Base-by-base conservation (phyloP, 2,888 invertebrate genomes). In the Hirtodrosophila trivittata region DNA sequence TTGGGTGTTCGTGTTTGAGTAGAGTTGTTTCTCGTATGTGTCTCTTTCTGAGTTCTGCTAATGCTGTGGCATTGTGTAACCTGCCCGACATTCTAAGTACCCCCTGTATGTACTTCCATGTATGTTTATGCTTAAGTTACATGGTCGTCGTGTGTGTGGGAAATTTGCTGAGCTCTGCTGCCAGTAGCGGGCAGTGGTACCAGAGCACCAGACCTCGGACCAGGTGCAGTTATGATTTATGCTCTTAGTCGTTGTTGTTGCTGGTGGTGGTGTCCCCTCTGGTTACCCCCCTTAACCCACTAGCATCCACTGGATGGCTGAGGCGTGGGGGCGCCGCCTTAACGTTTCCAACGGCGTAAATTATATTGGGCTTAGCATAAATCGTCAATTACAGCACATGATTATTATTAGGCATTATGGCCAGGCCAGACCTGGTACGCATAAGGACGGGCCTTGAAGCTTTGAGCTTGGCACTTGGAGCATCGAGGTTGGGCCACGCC, bases 171-270 rank as follows among this genome's bases (percentile, higher is more conserved):
- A 77, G 47, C 30, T 3, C 9, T 59, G 56, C 52, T 47, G 77
- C 65, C 78, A 47, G 86, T 84, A 80, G 86, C 38, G 39, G 46
- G 57, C 52, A 12, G 10, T 58, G 47, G 45, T 28, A 39, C 12
- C 47, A 30, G 16, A 16, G 30, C 45, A 26, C 39, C 50, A 42
- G 43, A 26, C 13, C 38, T 41, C 26, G 9, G 50, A 54, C 82
- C 82, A 83, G 87, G 87, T 83, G 82, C 86, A 87, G 87, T 83
- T 85, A 82, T 87, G 82, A 83, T 83, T 83, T 83, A 83, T 87
- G 67, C 60, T 55, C 39, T 47, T 58, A 50, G 47, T 26, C 47
- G 41, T 54, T 28, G 50, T 41, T 54, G 57, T 10, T 54, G 58
- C 16, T 47, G 18, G 16, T 35, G 35, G 9, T 32, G 16, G 9